These are phyloP conservation scores for Mixornis gularis DNA, from an alignment of 2,113 vertebrate species.

Conservation along the genomic window DNA sequence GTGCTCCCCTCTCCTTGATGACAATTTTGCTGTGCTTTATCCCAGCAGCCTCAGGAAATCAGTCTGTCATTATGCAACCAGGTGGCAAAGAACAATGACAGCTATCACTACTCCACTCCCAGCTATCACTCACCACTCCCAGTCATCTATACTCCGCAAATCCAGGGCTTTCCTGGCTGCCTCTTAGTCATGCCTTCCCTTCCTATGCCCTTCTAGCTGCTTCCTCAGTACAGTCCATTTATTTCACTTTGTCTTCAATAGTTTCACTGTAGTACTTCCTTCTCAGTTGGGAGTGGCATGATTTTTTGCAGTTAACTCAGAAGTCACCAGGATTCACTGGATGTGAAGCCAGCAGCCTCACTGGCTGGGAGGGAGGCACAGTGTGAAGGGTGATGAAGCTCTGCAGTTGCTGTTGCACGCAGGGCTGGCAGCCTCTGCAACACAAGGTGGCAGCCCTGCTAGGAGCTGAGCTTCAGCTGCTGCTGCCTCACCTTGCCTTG, in stretches of 20 bases:
- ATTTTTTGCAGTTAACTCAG: neutral
- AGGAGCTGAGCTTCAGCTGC: neutral
- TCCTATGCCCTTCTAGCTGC: neutral
- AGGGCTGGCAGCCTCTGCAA: neutral
- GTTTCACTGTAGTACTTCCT: neutral
- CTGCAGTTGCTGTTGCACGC: neutral
- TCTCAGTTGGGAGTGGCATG: accelerated
- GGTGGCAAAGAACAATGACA: neutral
- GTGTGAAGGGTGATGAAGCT: neutral
- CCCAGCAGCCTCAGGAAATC: neutral
- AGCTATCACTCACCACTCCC: neutral
- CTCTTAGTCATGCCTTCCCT: neutral
- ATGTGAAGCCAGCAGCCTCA: neutral
- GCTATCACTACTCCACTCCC: neutral
- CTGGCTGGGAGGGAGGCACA: too few species aligned
- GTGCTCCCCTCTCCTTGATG: neutral
- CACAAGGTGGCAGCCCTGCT: neutral
- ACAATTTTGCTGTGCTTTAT: neutral
- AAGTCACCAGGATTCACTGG: neutral
- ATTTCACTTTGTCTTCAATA: neutral
- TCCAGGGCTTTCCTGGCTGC: neutral
- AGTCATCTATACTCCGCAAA: neutral
- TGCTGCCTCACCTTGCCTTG: neutral
- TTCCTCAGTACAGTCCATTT: accelerated
- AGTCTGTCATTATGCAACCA: neutral